phyloP scores from a whole-genome alignment of 2,113 vertebrate species.

The Girardinichthys multiradiatus region DNA sequence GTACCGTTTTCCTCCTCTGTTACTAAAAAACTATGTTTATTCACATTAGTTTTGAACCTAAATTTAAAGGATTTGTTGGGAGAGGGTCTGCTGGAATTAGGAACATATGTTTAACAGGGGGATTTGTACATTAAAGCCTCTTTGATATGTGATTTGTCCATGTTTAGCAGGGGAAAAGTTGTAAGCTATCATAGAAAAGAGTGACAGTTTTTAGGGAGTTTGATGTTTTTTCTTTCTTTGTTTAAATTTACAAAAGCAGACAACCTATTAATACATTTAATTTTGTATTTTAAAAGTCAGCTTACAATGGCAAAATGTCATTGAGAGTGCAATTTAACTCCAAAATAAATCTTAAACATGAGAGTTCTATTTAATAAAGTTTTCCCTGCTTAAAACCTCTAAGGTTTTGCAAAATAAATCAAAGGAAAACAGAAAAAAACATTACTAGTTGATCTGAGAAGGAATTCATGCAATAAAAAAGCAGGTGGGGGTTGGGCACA shows the following conservation, averaged over 20 bases:
- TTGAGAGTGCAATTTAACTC: not conserved
- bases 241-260: not conserved
- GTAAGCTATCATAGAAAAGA: constrained; percentile 20
- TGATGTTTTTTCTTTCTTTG: not conserved
- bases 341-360: not conserved
- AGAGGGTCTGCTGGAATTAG: constrained; percentile 67
- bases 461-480: not conserved
- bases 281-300: not conserved
- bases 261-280: too few species aligned
- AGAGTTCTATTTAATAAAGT: not conserved
- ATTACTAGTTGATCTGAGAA: not conserved
- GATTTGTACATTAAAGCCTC: constrained; percentile 69
- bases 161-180: constrained; percentile 38
- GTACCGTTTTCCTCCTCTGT: constrained; percentile 19
- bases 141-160: constrained; percentile 73
- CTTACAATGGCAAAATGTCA: too few species aligned
- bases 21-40: constrained; percentile 50
- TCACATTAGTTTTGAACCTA: constrained; percentile 56
- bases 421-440: not conserved
- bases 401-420: not conserved
- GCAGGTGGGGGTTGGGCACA: not conserved
- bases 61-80: constrained; percentile 18
- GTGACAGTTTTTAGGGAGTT: not conserved
- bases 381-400: too few species aligned
- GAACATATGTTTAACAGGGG: constrained; percentile 75